Base-by-base conservation (phyloP, 2,113 vertebrate species). In the Entomyzon cyanotis region DNA sequence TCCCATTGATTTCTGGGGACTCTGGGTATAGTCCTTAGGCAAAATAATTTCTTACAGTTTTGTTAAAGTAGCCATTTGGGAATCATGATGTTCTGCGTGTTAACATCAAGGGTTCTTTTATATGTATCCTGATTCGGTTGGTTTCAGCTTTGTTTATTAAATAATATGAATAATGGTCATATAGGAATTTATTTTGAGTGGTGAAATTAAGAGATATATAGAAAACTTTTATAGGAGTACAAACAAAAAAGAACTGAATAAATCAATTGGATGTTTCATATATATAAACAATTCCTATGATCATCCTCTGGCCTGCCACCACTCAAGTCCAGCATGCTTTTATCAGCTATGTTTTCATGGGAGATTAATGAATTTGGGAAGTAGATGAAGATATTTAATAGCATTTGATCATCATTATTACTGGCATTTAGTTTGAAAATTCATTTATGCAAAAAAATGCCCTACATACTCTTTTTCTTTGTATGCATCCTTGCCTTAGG, bases 91-190 rank as follows among this genome's bases (percentile, higher is more conserved):
- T 70, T 60, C 76, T 70, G 49, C 24, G 23, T 20, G 24, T 44
- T 81, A 82, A 60, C 52, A 64, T 90, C 35, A 84, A 92, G 76
- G 50, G 19, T 55, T 81, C 64, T 81, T 78, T 89, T 30, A 50
- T 47, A 42, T 37, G 55, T 76, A 35, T 20, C 67, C 39, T 56
- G 55, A 89, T 78, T 75, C 82, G 27, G 53, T 27, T 93, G 41
- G 46, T 94, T 95, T 87, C 62, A 79, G 62, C 47, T 89, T 89
- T 89, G 81, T 93, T 93, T 89, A 73, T 93, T 50, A 82, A 90
- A 69, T 28, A 73, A 76, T 47, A 24, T 31, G 67, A 89, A 62
- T 85, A 85, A 85, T 63, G 30, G 28, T 65, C 64, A 68, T 44
- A 23, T 6, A 89, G 35, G n/a, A 93, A 91, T 85, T 79, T 78